phyloP scores from a whole-genome alignment of 2,888 invertebrate genomes.

The Macropis europaea region DNA sequence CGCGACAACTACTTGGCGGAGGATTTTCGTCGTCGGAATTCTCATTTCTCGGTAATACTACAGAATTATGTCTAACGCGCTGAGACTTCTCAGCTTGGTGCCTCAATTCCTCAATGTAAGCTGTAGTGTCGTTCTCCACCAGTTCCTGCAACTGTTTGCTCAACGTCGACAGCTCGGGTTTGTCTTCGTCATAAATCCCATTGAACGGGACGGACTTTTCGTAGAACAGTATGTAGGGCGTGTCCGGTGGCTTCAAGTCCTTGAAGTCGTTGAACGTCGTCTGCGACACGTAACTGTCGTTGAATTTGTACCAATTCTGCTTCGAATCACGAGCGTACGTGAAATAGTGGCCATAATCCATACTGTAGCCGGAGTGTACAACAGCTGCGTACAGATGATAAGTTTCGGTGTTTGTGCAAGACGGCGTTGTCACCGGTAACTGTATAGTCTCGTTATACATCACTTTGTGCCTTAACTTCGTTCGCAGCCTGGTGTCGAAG shows the following conservation, averaged over 20 bases:
- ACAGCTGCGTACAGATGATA: conserved; percentile 91
- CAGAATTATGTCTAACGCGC: conserved; percentile 25
- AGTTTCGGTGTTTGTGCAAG: conserved; percentile 72
- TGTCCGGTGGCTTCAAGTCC: conserved; percentile 85
- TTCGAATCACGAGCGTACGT: conserved; percentile 87
- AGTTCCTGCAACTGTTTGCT: conserved; percentile 71
- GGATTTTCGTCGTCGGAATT: conserved; percentile 81
- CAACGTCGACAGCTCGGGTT: conserved; percentile 67
- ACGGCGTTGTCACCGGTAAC: conserved; percentile 74
- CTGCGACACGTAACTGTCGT: conserved; percentile 87
- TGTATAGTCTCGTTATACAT: conserved; percentile 83
- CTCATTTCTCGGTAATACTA: conserved; percentile 54
- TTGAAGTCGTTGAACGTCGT: conserved; percentile 84
- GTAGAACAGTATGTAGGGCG: conserved; percentile 92
- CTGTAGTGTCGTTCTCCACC: conserved; percentile 68
- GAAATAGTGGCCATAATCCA: conserved; percentile 94
- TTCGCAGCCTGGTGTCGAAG: conserved; percentile 86
- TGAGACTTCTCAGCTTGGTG: conserved; percentile 67
- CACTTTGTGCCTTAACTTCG: conserved; percentile 89
- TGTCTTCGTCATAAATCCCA: conserved; percentile 67
- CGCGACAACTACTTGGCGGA: conserved; percentile 82
- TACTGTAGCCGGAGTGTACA: conserved; percentile 90
- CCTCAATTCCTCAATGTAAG: conserved; percentile 69
- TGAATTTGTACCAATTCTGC: conserved; percentile 89
- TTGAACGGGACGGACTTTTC: conserved; percentile 74